Base-by-base conservation (phyloP, 37 sponge, comb jelly and placozoan genomes). In the Oopsacas minuta region DNA sequence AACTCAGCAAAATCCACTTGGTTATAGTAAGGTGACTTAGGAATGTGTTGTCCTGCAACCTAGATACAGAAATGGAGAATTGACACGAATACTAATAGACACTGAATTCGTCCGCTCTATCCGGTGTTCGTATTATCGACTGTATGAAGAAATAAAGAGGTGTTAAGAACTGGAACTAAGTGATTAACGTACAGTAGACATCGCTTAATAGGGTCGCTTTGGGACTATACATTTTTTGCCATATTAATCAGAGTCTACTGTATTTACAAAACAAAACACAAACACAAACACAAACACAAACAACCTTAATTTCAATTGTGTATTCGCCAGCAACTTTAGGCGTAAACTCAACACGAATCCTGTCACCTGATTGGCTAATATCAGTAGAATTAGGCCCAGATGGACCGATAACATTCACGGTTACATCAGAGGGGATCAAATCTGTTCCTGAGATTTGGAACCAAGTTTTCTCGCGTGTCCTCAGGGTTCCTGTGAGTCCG, bases 291-390 rank as follows among this genome's bases (percentile, higher is more conserved):
- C 12, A 46, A 12, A 46, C 12, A 46, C 51, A 46, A 46, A 46
- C 51, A 46, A 61, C 75, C 75, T 61, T 61, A 3, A n/a, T 12
- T 61, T 61, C 75, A 20, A 93, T 88, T 10, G 83, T 81, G 81
- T 93, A 88, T 23, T 93, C 94, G 12, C 94, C 94, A 20, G 94
- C 91, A 7, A 87, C 53, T 0, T 88, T 38, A 0, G 94, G 94
- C 38, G 69, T 81, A 81, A 91, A 93, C 22, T 89, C 86, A 37
- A 88, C 90, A 25, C 91, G 86, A 82, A 93, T 89, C 84, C 75
- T n/a, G 22, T 61, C 75, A 3, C 28, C 75, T 61, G 75, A 61
- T 61, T 61, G 20, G 75, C 28, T 61, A 20, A 61, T 61, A 25
- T 61, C 30, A 3, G 75, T 25, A 3, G 22, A 3, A 61, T 10